Conservation (phyloP, 1,140 invertebrate species). For the Sarcophaga bullata region DNA sequence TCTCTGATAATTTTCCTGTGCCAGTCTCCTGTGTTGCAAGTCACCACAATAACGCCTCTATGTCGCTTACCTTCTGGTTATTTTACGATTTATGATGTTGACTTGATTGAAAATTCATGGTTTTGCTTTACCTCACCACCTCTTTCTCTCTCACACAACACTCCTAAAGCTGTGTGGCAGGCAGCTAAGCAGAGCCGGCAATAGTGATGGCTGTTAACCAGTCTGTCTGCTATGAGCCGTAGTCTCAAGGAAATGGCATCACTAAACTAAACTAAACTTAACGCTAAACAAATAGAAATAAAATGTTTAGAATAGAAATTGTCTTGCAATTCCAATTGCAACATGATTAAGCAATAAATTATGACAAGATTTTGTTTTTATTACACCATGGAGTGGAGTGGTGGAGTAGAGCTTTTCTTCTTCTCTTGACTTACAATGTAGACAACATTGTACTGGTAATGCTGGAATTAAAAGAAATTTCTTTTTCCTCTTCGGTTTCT, state of each 20-base stretch:
- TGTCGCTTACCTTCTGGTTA: constrained; percentile 39
- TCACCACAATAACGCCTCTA: constrained; percentile 28
- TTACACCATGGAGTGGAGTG: neutral
- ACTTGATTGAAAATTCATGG: constrained; percentile 39
- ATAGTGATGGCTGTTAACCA: neutral
- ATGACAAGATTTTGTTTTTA: constrained; percentile 33
- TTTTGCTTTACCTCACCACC: neutral
- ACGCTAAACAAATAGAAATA: neutral
- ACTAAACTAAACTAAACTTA: neutral
- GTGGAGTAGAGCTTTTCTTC: too few relatives aligned
- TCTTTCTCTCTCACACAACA: too few relatives aligned
- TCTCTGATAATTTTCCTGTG: neutral
- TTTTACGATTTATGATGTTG: constrained; percentile 39
- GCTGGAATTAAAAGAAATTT: too few relatives aligned
- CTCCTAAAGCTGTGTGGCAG: too few relatives aligned
- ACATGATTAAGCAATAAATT: constrained; percentile 40
- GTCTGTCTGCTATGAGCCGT: neutral
- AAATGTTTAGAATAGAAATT: neutral
- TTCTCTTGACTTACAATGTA: neutral
- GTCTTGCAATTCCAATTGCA: constrained; percentile 24
- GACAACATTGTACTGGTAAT: too few relatives aligned
- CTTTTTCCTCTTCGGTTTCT: too few relatives aligned
- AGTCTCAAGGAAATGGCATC: neutral
- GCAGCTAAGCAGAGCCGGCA: too few relatives aligned
- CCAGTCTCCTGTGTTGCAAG: neutral